These are phyloP conservation scores for Periophthalmus magnuspinnatus DNA, from an alignment of 2,797 vertebrate genomes.

Conservation along the genomic window DNA sequence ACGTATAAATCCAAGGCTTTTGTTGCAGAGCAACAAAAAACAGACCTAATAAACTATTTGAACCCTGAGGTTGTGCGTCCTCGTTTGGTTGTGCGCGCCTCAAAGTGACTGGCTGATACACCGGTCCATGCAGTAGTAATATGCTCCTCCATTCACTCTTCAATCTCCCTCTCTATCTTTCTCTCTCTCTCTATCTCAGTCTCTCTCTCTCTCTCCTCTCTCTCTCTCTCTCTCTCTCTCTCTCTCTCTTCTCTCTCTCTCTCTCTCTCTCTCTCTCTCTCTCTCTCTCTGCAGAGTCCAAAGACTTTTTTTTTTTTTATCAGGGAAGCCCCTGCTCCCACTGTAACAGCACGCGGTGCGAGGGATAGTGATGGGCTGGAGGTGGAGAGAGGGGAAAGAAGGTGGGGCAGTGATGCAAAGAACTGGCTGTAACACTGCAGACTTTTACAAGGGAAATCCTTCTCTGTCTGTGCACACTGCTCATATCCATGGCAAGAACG, in stretches of 20 bases:
- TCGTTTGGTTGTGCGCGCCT: slow-evolving; percentile 53
- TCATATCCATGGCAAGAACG: background rate
- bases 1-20: slow-evolving; percentile 40
- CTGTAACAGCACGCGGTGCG: slow-evolving; percentile 73
- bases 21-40: slow-evolving; percentile 33
- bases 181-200: too few relatives aligned
- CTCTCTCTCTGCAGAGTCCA: slow-evolving; percentile 46
- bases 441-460: slow-evolving; percentile 65
- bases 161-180: slow-evolving; percentile 42
- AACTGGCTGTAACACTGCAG: slow-evolving; percentile 14
- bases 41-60: slow-evolving; percentile 26
- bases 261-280: slow-evolving; percentile 53
- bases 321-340: slow-evolving; percentile 66
- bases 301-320: slow-evolving; percentile 55
- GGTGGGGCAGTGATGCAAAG: slow-evolving; percentile 11
- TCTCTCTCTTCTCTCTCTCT: slow-evolving; percentile 53
- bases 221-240: slow-evolving; percentile 12
- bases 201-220: slow-evolving; percentile 15
- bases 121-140: slow-evolving; percentile 65
- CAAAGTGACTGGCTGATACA: slow-evolving; percentile 61
- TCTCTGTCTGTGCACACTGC: slow-evolving; percentile 18
- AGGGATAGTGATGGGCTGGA: slow-evolving; percentile 45
- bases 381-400: background rate
- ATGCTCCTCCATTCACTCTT: slow-evolving; percentile 66
- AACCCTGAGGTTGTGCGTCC: slow-evolving; percentile 50